Evolutionary conservation across 2,888 invertebrate genomes (phyloP).

Genomic region (Plebejus anna): DNA sequence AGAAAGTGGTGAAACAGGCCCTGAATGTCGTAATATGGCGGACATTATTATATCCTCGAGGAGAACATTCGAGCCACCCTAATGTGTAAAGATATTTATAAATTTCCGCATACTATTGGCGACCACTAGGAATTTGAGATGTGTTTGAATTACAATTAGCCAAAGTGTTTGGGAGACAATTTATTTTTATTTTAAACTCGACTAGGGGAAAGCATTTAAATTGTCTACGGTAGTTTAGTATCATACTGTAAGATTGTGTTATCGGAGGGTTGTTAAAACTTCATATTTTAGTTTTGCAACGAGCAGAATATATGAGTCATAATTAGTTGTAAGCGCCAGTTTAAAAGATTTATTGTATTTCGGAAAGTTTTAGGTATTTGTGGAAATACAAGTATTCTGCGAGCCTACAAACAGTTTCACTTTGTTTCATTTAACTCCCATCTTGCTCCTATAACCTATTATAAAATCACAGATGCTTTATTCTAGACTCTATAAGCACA

Average conservation of each 20-base stretch:
- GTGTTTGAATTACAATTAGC: background rate
- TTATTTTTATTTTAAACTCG: background rate
- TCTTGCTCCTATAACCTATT: background rate
- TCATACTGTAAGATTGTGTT: slow-evolving; percentile 14
- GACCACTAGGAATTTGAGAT: background rate
- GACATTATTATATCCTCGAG: background rate
- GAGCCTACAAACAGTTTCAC: slow-evolving; percentile 3
- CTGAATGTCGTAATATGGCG: background rate
- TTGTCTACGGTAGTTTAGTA: slow-evolving; percentile 2
- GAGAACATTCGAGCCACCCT: background rate
- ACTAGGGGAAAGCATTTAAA: slow-evolving; percentile 21
- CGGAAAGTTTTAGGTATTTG: slow-evolving; percentile 22
- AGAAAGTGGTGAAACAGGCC: too few relatives aligned
- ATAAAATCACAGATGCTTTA: background rate
- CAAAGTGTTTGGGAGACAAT: background rate
- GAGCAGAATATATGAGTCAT: slow-evolving; percentile 13
- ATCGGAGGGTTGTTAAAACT: slow-evolving; percentile 15
- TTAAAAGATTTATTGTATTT: slow-evolving; percentile 24
- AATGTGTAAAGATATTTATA: background rate
- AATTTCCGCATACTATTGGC: background rate
- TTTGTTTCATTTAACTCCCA: slow-evolving; percentile 12
- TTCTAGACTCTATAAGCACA: too few relatives aligned
- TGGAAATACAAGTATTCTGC: slow-evolving; percentile 25
- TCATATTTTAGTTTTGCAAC: slow-evolving; percentile 21
- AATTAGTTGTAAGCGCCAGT: slow-evolving; percentile 17